These are phyloP conservation scores for Babyrousa celebensis DNA, from an alignment of 2,797 vertebrate species.

Conservation along the genomic window DNA sequence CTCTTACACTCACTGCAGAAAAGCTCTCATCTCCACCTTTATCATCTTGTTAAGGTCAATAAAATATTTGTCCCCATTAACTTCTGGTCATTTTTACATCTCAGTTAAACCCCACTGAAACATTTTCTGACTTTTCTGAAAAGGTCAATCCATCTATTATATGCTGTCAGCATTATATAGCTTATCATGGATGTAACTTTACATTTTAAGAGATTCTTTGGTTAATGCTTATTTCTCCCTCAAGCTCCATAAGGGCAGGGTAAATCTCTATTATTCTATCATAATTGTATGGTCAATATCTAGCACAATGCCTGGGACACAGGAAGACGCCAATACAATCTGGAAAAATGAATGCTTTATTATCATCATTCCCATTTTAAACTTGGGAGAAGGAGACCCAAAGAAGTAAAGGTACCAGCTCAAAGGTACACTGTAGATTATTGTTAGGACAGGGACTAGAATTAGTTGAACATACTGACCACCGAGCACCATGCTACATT, in stretches of 20 bases:
- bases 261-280: slow-evolving; percentile 42
- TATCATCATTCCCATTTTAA: not conserved
- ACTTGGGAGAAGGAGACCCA: not conserved
- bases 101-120: slow-evolving; percentile 3
- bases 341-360: not conserved
- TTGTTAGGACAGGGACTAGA: not conserved
- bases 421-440: not conserved
- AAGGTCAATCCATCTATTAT: not conserved
- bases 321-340: not conserved
- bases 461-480: not conserved
- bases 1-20: not conserved
- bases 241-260: not conserved
- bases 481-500: not conserved
- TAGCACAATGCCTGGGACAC: not conserved
- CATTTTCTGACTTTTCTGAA: slow-evolving; percentile 23
- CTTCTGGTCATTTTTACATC: slow-evolving; percentile 38
- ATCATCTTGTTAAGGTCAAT: slow-evolving; percentile 1
- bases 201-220: not conserved
- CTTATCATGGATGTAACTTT: slow-evolving; percentile 9
- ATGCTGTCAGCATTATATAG: not conserved
- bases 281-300: not conserved
- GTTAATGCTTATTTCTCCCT: slow-evolving; percentile 11
- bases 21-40: not conserved
- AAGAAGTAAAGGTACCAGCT: not conserved
- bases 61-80: slow-evolving; percentile 23